These are phyloP conservation scores for Colinus virginianus DNA, from an alignment of 2,113 vertebrate genomes.

Conservation along the genomic window DNA sequence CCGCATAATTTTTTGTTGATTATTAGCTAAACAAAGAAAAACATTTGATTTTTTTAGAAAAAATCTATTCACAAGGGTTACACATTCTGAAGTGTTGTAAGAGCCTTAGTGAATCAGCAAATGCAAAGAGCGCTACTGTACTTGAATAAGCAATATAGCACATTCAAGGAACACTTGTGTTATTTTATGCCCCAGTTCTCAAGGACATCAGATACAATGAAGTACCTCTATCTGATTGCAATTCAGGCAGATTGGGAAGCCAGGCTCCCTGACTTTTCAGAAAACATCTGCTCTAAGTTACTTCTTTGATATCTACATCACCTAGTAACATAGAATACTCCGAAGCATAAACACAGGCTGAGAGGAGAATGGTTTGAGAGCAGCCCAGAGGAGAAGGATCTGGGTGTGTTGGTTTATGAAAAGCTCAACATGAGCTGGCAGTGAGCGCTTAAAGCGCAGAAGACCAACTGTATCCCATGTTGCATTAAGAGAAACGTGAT, in stretches of 20 bases:
- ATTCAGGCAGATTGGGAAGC: not conserved
- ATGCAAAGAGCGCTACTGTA: not conserved
- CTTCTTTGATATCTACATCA: not conserved
- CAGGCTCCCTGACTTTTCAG: not conserved
- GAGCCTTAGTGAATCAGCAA: conserved; percentile 19
- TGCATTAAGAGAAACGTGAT: too few species aligned
- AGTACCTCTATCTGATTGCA: not conserved
- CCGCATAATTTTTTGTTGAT: not conserved
- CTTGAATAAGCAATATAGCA: not conserved
- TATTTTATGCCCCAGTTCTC: not conserved
- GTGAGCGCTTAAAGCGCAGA: too few species aligned
- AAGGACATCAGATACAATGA: not conserved
- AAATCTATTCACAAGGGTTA: not conserved
- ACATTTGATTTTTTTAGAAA: not conserved
- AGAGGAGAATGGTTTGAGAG: too few species aligned
- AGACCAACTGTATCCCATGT: too few species aligned
- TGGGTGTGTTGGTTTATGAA: too few species aligned
- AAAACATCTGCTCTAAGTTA: not conserved
- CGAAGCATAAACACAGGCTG: too few species aligned
- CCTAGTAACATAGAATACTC: not conserved
- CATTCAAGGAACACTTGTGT: not conserved
- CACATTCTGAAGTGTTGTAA: not conserved
- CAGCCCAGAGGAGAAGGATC: too few species aligned
- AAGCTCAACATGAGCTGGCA: too few species aligned
- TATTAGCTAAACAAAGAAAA: not conserved